Conservation (phyloP, 2,113 vertebrate species). For the Willisornis vidua region DNA sequence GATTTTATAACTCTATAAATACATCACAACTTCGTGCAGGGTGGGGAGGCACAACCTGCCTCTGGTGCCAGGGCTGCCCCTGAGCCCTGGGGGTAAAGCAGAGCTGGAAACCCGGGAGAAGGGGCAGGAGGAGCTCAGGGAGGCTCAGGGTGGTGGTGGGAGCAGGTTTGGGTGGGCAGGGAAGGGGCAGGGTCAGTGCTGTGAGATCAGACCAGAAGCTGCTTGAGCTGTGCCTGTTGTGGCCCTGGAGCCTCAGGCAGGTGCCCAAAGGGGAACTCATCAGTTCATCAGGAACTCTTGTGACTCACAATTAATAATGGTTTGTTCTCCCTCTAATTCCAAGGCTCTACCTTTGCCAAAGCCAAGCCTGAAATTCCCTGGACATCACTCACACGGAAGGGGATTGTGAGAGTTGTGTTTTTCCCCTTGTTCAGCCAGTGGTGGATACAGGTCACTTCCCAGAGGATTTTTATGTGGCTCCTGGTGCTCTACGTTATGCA, state of each 20-base stretch:
- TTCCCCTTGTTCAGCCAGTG: slow-evolving; percentile 94
- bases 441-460: slow-evolving; percentile 98
- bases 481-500: slow-evolving; percentile 92
- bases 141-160: background rate
- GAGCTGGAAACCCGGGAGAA: fast-evolving
- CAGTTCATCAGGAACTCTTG: fast-evolving
- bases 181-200: background rate
- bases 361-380: slow-evolving; percentile 96
- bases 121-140: fast-evolving
- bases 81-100: too few species aligned
- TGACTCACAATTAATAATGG: background rate
- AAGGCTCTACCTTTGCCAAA: slow-evolving; percentile 97
- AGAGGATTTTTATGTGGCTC: slow-evolving; percentile 87
- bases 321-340: background rate
- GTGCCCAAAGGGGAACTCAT: background rate
- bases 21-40: background rate
- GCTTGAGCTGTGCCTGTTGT: fast-evolving
- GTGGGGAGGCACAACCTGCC: background rate
- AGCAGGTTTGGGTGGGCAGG: fast-evolving
- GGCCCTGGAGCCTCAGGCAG: fast-evolving
- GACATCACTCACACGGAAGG: slow-evolving; percentile 91
- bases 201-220: fast-evolving
- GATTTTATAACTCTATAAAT: background rate
- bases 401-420: slow-evolving; percentile 91
- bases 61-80: background rate